Evolutionary conservation across 2,113 vertebrate genomes (phyloP), one percentile per base, ranked within the genome.

Genomic region (Nestor notabilis): DNA sequence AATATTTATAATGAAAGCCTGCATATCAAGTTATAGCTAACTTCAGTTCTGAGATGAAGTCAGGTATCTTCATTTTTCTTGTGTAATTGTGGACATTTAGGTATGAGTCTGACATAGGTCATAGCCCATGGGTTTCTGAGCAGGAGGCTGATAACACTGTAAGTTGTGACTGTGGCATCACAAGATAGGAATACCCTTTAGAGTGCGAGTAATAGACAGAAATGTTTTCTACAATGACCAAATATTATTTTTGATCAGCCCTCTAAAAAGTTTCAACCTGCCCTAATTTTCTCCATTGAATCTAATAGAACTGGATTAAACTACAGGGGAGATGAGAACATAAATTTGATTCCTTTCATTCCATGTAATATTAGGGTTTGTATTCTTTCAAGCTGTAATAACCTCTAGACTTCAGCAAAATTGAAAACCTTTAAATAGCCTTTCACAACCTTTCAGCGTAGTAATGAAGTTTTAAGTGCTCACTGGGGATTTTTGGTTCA

Each of bases 401-500:
- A 98, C 97, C 97, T 98, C 98, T 98, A 98, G 97, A 98, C 98
- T 98, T 97, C 97, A 98, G 95, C 97, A 98, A 98, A 98, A 98
- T 98, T 98, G 98, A 98, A 98, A 98, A 98, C 98, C 98, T 98
- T 98, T 98, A 98, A 98, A 98, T 98, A 98, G 98, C 97, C 98
- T 98, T 98, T 98, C 98, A 98, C 98, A 98, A 98, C 97, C 98
- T 98, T 98, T 98, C 96, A 97, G 90, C 76, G 95, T 96, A 97
- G 96, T 98, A 98, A 98, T 98, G 98, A 98, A 98, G 98, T 98
- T 98, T 98, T 98, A 98, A 98, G 98, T 98, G 98, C 97, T 98
- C 98, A 96, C 98, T 90, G 27, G 98, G 98, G 98, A 98, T 97
- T 98, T 98, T 96, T 97, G 96, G 97, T 98, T 98, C 98, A 98